phyloP scores from a whole-genome alignment of 2,797 vertebrate species.

The Anguilla pacifica region DNA sequence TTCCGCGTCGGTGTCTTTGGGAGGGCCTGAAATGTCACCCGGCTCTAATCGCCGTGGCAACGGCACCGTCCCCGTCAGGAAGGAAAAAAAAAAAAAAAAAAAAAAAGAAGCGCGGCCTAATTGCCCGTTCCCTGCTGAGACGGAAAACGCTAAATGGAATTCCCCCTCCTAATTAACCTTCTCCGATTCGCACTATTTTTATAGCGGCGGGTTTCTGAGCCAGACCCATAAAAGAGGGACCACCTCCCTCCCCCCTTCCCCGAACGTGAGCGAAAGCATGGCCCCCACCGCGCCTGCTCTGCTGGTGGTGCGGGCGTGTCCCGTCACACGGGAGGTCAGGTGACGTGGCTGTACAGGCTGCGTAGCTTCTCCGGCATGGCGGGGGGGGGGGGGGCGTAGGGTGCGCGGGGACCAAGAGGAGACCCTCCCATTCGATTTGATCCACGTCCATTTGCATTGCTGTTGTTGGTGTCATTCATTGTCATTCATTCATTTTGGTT shows the following conservation, averaged over 20 bases:
- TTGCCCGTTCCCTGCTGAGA: constrained; percentile 10
- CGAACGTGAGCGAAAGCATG: background rate
- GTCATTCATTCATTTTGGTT: too few relatives aligned
- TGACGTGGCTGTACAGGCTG: background rate
- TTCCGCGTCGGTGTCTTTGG: background rate
- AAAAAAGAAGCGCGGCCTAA: background rate
- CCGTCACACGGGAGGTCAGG: background rate
- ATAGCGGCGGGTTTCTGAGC: background rate
- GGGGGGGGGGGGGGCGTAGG: background rate
- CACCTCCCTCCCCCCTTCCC: background rate
- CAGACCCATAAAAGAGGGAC: background rate
- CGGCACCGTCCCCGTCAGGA: background rate
- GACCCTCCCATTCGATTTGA: too few relatives aligned
- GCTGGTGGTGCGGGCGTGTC: too few relatives aligned
- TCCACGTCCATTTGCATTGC: too few relatives aligned
- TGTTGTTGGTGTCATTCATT: too few relatives aligned
- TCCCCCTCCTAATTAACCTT: constrained; percentile 12
- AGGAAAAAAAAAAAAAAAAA: too few relatives aligned
- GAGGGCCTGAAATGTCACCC: background rate
- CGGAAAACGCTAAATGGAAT: constrained; percentile 8
- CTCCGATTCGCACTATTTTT: background rate
- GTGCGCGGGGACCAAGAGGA: background rate
- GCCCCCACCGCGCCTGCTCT: too few relatives aligned
- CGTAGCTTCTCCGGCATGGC: background rate
- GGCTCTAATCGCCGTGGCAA: background rate